Base-by-base conservation (phyloP, 2,797 vertebrate genomes). In the Alectoris magna region DNA sequence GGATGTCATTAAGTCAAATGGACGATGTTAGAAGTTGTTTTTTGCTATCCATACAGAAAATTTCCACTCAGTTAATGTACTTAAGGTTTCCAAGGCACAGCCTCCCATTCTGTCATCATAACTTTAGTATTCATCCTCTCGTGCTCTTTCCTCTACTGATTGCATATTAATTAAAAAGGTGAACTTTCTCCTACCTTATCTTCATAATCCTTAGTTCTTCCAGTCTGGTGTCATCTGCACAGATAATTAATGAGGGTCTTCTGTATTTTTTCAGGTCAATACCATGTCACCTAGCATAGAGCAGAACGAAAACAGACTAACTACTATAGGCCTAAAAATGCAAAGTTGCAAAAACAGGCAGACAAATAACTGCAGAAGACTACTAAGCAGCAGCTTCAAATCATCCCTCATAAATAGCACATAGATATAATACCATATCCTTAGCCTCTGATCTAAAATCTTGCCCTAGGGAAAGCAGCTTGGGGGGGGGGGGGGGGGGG, bases 11-110 rank as follows among this genome's bases (percentile, higher is more conserved):
- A 75, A 70, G 46, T 78, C 27, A 72, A 80, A 76, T 1, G 3
- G 36, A 73, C 34, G 43, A 24, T 26, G 14, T 62, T 62, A 72
- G 22, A 73, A 73, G 38, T 53, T 29, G 21, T 44, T 84, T 62
- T 44, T 68, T 26, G 14, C 24, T 59, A 5, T 58, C 55, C 75
- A n/a, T 15, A 38, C 29, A 51, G 44, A 70, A 84, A 43, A 24
- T 27, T 88, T 63, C 17, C 29, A 63, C 29, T 21, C 8, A 0
- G 0, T 27, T 82, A 13, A 13, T 78, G 31, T 62, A 69, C 26
- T 87, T 26, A 10, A 23, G 12, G 12, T 26, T 86, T 79, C 56
- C 58, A 38, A 72, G 46, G 26, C 26, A 68, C 31, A 58, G 38
- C 9, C 23, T 73, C 24, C 13, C 14, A 49, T 58, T 69, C 68